Evolutionary conservation across 2,797 vertebrate genomes (phyloP).

Genomic region (Pangasius macronema): DNA sequence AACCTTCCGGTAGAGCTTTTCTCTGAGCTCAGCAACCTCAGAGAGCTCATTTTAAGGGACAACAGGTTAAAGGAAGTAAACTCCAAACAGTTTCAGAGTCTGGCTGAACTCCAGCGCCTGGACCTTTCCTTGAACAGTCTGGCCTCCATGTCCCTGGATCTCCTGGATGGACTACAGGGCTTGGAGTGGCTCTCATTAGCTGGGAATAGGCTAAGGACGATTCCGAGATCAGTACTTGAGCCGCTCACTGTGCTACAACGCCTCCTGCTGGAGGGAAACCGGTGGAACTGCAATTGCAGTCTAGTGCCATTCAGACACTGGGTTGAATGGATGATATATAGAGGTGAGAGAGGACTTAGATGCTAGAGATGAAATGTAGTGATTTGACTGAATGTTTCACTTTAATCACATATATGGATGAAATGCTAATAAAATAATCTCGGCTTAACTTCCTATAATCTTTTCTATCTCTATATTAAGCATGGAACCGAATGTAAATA

Average conservation of each 20-base stretch:
- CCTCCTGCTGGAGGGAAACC: conserved; percentile 87
- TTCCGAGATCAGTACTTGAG: conserved; percentile 87
- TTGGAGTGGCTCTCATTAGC: conserved; percentile 87
- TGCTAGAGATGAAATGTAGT: not conserved
- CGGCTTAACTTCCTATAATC: not conserved
- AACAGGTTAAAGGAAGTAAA: conserved; percentile 82
- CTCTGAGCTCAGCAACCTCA: conserved; percentile 75
- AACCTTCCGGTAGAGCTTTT: conserved; percentile 66
- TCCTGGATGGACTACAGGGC: conserved; percentile 82
- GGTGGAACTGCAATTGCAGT: conserved; percentile 93
- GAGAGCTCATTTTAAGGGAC: conserved; percentile 74
- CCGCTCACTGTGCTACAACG: conserved; percentile 83
- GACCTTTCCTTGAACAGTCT: conserved; percentile 90
- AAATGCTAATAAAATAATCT: not conserved
- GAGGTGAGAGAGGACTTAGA: conserved; percentile 66
- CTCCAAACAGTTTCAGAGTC: conserved; percentile 81
- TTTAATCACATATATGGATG: not conserved
- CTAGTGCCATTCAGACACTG: conserved; percentile 92
- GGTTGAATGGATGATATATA: conserved; percentile 95
- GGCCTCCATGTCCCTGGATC: conserved; percentile 79
- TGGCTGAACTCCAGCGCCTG: conserved; percentile 77
- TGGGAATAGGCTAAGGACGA: conserved; percentile 81
- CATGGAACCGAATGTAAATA: not conserved
- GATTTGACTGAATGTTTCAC: not conserved
- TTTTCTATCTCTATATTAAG: not conserved